phyloP scores from a whole-genome alignment of 2,797 vertebrate species.

The Rhinogobio ventralis region DNA sequence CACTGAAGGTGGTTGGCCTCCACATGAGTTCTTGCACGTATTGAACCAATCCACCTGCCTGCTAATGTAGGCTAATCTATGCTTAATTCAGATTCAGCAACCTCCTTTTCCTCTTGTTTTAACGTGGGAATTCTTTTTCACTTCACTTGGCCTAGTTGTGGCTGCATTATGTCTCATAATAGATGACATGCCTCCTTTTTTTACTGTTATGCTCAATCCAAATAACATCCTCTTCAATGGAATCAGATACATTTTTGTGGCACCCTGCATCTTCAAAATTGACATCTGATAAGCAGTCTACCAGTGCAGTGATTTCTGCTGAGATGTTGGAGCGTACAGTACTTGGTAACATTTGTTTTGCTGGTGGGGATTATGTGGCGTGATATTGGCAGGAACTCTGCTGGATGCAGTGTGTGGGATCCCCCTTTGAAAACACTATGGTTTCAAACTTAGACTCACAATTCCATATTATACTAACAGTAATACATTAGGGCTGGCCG shows the following conservation, averaged over 20 bases:
- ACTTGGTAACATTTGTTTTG: slow-evolving; percentile 70
- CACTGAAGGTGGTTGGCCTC: slow-evolving; percentile 28
- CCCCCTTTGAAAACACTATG: slow-evolving; percentile 73
- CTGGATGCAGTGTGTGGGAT: slow-evolving; percentile 74
- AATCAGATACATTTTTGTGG: not conserved
- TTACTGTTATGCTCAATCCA: not conserved
- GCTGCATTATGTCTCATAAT: slow-evolving; percentile 33
- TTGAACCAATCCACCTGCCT: slow-evolving; percentile 70
- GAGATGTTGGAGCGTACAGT: slow-evolving; percentile 58
- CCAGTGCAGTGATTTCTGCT: slow-evolving; percentile 41
- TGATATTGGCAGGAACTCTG: slow-evolving; percentile 75
- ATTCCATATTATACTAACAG: too few relatives aligned
- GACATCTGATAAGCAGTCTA: not conserved
- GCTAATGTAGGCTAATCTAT: slow-evolving; percentile 82
- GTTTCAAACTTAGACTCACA: slow-evolving; percentile 54
- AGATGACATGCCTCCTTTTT: slow-evolving; percentile 46
- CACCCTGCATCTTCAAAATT: not conserved
- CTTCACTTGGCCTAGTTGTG: slow-evolving; percentile 45
- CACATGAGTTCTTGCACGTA: slow-evolving; percentile 64
- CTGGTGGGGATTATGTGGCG: slow-evolving; percentile 73
- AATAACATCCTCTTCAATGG: not conserved
- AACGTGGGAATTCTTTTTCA: slow-evolving; percentile 60
- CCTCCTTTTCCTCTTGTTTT: slow-evolving; percentile 66
- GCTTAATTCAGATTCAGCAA: slow-evolving; percentile 78
- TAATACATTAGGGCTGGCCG: too few relatives aligned